Percentiles rank a stretch among this genome's conserved stretches.
These are phyloP conservation scores for Drosophila pseudotakahashii DNA, from an alignment of 2,888 invertebrate genomes.

Conservation along the genomic window DNA sequence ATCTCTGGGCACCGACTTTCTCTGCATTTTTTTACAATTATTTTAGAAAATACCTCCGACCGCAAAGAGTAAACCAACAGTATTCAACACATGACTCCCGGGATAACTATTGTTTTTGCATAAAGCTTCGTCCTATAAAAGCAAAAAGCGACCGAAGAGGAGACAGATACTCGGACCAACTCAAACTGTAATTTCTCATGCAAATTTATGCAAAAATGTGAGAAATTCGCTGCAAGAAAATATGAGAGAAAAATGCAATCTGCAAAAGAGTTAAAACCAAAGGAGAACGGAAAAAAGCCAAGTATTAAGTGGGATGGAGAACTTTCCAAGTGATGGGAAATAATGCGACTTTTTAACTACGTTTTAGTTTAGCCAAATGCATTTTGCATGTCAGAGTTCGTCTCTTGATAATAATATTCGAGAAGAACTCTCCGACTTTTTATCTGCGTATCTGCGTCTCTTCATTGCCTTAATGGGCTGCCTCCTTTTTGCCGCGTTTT, in stretches of 20 bases:
- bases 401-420: conserved; percentile 35
- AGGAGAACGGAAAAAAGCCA: conserved; percentile 24
- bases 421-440: conserved; percentile 7
- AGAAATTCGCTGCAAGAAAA: conserved; percentile 57
- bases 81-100: conserved; percentile 12
- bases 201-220: conserved; percentile 71
- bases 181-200: conserved; percentile 65
- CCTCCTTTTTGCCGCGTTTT: conserved; percentile 29
- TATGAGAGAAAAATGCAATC: conserved; percentile 37
- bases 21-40: neutral
- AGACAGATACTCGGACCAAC: conserved; percentile 35
- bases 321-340: conserved; percentile 75
- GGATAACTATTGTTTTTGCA: conserved; percentile 21
- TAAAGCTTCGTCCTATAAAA: conserved; percentile 7
- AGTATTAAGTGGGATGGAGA: conserved; percentile 31
- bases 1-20: neutral
- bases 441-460: conserved; percentile 15
- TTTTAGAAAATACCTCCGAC: conserved; percentile 8
- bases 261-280: conserved; percentile 35
- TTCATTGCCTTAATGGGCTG: conserved; percentile 38
- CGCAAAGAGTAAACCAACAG: conserved; percentile 5
- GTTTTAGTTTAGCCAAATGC: conserved; percentile 65
- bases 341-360: conserved; percentile 78
- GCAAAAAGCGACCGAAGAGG: conserved; percentile 8
- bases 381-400: conserved; percentile 69